Conservation (phyloP, 2,113 vertebrate species). For the Ia io region DNA sequence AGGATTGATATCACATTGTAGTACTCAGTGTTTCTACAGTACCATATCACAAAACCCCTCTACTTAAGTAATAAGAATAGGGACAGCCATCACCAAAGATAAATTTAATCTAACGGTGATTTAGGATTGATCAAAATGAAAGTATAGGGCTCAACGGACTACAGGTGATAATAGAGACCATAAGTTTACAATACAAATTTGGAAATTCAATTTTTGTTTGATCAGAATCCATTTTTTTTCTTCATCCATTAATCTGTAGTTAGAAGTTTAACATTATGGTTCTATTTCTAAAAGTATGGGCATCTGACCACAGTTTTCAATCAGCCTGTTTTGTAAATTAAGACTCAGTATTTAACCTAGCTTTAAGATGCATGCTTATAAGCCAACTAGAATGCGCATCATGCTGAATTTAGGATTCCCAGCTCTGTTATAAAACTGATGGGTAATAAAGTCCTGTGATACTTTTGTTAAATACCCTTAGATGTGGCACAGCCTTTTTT, state of each 20-base stretch:
- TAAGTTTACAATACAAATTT: constrained; percentile 1
- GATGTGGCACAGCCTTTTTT: background rate
- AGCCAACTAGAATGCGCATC: background rate
- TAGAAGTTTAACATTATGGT: background rate
- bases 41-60: background rate
- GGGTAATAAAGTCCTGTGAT: background rate
- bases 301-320: background rate
- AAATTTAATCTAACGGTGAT: background rate
- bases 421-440: background rate
- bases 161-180: background rate
- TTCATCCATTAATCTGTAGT: constrained; percentile 4
- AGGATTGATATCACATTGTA: background rate
- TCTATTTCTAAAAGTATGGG: background rate
- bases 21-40: background rate
- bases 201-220: constrained; percentile 4
- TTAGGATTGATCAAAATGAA: constrained; percentile 15
- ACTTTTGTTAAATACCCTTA: background rate
- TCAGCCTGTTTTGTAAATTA: constrained; percentile 23
- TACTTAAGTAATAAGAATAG: background rate
- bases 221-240: background rate
- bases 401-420: background rate
- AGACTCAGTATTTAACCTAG: background rate
- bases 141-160: background rate
- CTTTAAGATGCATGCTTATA: background rate
- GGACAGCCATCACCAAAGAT: background rate